Conservation (phyloP, 2,888 invertebrate genomes). For the Deroplatys truncata region DNA sequence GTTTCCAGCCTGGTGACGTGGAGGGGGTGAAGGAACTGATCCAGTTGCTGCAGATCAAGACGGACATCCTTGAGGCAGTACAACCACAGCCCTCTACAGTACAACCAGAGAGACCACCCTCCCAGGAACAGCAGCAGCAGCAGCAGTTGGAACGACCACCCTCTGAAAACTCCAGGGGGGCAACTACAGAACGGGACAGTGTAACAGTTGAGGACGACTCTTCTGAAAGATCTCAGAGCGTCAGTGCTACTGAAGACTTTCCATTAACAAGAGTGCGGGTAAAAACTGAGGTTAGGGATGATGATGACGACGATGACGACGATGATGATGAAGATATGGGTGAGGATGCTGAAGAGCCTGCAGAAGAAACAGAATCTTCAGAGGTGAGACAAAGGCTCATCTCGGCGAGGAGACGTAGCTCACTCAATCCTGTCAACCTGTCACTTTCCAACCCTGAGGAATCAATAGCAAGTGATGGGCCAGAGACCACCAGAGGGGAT, state of each 20-base stretch:
- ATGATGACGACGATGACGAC: constrained; percentile 50
- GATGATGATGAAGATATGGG: constrained; percentile 46
- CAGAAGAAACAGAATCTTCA: constrained; percentile 34
- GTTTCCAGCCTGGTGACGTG: constrained; percentile 69
- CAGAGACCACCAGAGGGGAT: background rate
- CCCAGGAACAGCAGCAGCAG: background rate
- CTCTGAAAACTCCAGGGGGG: background rate
- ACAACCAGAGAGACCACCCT: background rate
- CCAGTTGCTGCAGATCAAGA: constrained; percentile 78
- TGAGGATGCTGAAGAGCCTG: background rate
- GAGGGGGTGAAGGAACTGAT: constrained; percentile 79
- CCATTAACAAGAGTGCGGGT: background rate
- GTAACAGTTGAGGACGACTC: background rate
- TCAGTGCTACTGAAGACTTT: background rate
- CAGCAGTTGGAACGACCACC: background rate
- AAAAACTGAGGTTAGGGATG: constrained; percentile 48
- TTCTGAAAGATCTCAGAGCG: background rate
- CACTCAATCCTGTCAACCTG: constrained; percentile 78
- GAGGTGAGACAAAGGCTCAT: constrained; percentile 29
- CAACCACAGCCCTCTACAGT: background rate
- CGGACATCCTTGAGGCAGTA: constrained; percentile 49
- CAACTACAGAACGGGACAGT: background rate
- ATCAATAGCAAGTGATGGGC: background rate
- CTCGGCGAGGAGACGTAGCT: constrained; percentile 53
- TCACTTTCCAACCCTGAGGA: constrained; percentile 47